Conservation (phyloP, 2,113 vertebrate genomes). For the Sclerurus mexicanus region DNA sequence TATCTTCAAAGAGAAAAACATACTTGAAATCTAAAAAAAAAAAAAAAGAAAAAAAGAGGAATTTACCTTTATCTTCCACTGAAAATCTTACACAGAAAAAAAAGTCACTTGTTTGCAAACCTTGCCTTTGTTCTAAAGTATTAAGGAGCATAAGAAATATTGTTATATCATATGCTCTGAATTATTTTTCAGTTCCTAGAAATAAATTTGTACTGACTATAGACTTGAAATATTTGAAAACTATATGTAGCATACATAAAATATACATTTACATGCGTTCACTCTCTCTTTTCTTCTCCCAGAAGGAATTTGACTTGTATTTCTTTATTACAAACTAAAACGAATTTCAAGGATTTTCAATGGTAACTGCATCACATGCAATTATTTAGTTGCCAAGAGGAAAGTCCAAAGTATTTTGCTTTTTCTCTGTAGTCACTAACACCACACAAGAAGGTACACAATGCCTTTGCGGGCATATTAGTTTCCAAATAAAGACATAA, state of each 20-base stretch:
- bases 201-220: background rate
- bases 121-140: background rate
- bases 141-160: background rate
- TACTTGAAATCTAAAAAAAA: background rate
- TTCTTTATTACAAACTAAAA: background rate
- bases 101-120: background rate
- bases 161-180: background rate
- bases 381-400: background rate
- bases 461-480: constrained; percentile 26
- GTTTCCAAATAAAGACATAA: constrained; percentile 44
- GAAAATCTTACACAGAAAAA: background rate
- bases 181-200: background rate
- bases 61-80: background rate
- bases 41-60: background rate
- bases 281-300: background rate
- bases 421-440: background rate
- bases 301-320: background rate
- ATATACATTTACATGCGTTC: background rate
- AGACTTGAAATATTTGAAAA: background rate
- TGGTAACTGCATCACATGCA: background rate
- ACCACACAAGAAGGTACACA: background rate
- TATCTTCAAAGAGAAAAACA: background rate
- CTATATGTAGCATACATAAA: background rate
- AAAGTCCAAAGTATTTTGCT: background rate
- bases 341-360: background rate